Evolutionary conservation across 1,140 invertebrate genomes (phyloP).

Genomic region (Phymorhynchus buccinoides): DNA sequence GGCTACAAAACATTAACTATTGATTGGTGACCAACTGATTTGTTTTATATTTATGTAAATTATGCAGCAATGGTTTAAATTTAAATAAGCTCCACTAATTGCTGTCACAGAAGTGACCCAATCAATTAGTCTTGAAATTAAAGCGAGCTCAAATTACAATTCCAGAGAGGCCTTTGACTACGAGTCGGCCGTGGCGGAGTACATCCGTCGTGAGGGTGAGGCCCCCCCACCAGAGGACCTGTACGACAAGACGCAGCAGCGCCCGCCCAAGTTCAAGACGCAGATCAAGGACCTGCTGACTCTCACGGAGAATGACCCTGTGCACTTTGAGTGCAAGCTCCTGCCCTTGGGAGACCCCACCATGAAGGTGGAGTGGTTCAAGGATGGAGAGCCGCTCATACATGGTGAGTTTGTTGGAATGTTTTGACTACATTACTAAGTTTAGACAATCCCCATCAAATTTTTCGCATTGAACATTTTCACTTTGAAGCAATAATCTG

Average conservation of each 20-base stretch:
- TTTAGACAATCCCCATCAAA: too few species aligned
- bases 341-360: slow-evolving; percentile 98
- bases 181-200: slow-evolving; percentile 63
- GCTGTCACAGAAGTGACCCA: too few species aligned
- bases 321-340: slow-evolving; percentile 96
- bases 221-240: slow-evolving; percentile 67
- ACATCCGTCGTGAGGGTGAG: slow-evolving; percentile 64
- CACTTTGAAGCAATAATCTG: too few species aligned
- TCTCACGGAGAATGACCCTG: slow-evolving; percentile 91
- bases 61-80: too few species aligned
- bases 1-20: too few species aligned
- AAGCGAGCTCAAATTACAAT: neutral
- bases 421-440: too few species aligned
- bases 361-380: slow-evolving; percentile 98
- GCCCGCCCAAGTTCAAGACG: slow-evolving; percentile 91
- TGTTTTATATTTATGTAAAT: too few species aligned
- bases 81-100: too few species aligned
- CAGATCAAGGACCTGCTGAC: slow-evolving; percentile 91
- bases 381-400: slow-evolving; percentile 93
- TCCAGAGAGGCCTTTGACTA: slow-evolving; percentile 51
- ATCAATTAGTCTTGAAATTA: too few species aligned
- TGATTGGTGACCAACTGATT: too few species aligned
- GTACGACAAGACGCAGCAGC: slow-evolving; percentile 65
- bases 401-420: too few species aligned
- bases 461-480: too few species aligned